phyloP scores from a whole-genome alignment of 2,888 invertebrate species.

The Beris chalybata region DNA sequence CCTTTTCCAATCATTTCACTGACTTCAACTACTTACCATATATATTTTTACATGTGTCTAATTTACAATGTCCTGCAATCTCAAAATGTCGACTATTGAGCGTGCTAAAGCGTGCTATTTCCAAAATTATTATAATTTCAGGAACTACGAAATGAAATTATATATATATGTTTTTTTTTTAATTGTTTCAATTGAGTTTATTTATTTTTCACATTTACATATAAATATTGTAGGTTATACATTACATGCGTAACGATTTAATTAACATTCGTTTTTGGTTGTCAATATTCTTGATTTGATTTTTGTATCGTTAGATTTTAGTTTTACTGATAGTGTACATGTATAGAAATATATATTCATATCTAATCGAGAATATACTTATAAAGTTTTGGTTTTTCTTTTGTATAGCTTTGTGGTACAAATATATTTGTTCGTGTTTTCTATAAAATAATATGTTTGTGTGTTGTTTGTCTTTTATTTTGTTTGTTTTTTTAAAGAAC shows the following conservation, averaged over 20 bases:
- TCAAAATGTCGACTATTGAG: too few relatives aligned
- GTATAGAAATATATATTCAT: constrained; percentile 39
- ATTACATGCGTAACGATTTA: constrained; percentile 33
- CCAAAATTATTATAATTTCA: too few relatives aligned
- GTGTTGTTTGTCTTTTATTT: constrained; percentile 5
- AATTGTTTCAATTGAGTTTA: constrained; percentile 17
- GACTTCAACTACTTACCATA: too few relatives aligned
- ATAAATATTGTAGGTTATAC: constrained; percentile 35
- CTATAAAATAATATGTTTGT: constrained; percentile 33
- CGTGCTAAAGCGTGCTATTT: too few relatives aligned
- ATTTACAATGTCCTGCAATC: too few relatives aligned
- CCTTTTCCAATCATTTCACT: too few relatives aligned
- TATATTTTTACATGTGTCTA: too few relatives aligned
- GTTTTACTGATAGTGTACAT: constrained; percentile 36
- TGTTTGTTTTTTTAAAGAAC: not conserved
- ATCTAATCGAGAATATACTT: constrained; percentile 35
- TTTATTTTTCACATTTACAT: constrained; percentile 37
- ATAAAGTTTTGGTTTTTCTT: constrained; percentile 32
- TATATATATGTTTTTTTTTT: too few relatives aligned
- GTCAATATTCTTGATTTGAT: constrained; percentile 5
- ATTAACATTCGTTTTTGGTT: constrained; percentile 24
- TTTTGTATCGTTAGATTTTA: not conserved
- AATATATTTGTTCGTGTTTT: constrained; percentile 33
- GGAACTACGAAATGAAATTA: too few relatives aligned
- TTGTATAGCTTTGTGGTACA: constrained; percentile 35